Percentiles rank a stretch among this genome's conserved stretches.
Evolutionary conservation across 2,113 vertebrate species (phyloP).

Genomic region (Ageneiosus marmoratus): DNA sequence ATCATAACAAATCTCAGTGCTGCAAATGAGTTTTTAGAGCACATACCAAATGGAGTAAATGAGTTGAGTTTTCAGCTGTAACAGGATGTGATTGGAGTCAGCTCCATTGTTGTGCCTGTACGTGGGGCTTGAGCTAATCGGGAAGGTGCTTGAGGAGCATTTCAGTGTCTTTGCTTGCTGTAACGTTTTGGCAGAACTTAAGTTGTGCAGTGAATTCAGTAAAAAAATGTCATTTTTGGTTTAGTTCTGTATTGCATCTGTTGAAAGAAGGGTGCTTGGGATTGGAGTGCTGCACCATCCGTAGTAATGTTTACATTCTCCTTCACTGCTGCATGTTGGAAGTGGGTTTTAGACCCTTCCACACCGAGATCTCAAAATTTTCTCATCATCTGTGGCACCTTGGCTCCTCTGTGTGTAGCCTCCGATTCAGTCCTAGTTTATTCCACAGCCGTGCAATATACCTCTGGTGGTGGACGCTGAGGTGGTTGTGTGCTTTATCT

Average conservation of each 20-base stretch:
- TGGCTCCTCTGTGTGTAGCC: slow-evolving; percentile 18
- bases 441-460: slow-evolving; percentile 12
- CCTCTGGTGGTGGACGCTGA: background rate
- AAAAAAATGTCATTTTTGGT: background rate
- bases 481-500: background rate
- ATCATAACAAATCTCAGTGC: slow-evolving; percentile 35
- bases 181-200: slow-evolving; percentile 42
- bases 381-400: slow-evolving; percentile 11
- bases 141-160: background rate
- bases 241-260: slow-evolving; percentile 2
- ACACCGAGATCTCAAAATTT: background rate
- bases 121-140: background rate
- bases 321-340: slow-evolving; percentile 21
- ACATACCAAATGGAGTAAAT: slow-evolving; percentile 48
- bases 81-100: background rate
- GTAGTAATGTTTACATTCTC: slow-evolving; percentile 50
- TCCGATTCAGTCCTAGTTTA: background rate
- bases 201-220: slow-evolving; percentile 25
- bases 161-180: background rate
- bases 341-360: background rate
- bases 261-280: background rate
- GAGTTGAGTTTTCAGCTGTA: background rate
- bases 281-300: slow-evolving; percentile 7
- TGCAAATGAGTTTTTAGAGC: slow-evolving; percentile 37
- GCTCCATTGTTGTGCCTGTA: background rate